Base-by-base conservation (phyloP, 2,797 vertebrate genomes). In the Tapera naevia region DNA sequence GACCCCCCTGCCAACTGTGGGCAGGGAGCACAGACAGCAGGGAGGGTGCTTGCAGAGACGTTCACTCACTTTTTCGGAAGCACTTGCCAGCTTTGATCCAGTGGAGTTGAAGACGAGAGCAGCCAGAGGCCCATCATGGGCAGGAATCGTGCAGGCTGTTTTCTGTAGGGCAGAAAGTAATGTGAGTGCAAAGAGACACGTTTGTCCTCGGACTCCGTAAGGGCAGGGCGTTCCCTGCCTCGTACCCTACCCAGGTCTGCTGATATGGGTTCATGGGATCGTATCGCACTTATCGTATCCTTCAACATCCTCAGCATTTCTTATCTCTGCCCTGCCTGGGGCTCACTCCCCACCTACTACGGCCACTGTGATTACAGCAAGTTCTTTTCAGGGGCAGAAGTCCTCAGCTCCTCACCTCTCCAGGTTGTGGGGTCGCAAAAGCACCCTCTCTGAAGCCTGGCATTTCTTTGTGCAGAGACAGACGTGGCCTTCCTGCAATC, bases 111-210 rank as follows among this genome's bases (percentile, higher is more conserved):
- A 99, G 91, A 98, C 56, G 32, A 99, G 97, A 53, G 99, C 99
- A 2, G 99, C 99, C 96, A 99, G 98, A 2, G 98, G 98, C 30
- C 99, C 99, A 4, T 99, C 99, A 0, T 99, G 99, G 94, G 99
- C 99, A 74, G 98, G 98, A 41, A 99, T 98, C 28, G 98, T 97
- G 46, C 98, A 98, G 94, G 99, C 98, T 2, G 98, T 98, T 97
- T 98, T 99, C 99, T 99, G 96, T 71, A 56, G 73, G 95, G 67
- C 54, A 71, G 22, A 94, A 53, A 35, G 88, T 13, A 51, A 60
- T 0, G 8, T 41, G 79, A 79, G 45, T 7, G 50, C 33, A 30
- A 6, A 48, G 18, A 56, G 53, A 80, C 46, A 48, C 0, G 3
- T 3, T n/a, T 64, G 5, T 45, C 27, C 61, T 32, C 1, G 11